These are phyloP conservation scores for Drosophila barbarae DNA, from an alignment of 2,888 invertebrate genomes.

Conservation along the genomic window DNA sequence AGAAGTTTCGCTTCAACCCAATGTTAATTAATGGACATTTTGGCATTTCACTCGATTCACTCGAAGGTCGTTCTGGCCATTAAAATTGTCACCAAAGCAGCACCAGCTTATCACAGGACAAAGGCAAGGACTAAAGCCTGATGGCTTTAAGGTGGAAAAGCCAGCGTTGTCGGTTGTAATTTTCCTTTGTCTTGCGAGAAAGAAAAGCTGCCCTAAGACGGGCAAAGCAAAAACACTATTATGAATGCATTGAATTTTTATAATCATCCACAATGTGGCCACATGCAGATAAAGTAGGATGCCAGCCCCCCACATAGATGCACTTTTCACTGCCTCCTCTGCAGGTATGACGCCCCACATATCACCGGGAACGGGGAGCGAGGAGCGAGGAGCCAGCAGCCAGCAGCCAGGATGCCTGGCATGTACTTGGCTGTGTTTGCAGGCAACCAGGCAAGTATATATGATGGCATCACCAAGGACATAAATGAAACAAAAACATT, in stretches of 20 bases:
- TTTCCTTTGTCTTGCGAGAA: slow-evolving; percentile 4
- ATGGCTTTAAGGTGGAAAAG: slow-evolving; percentile 12
- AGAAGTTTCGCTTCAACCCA: slow-evolving; percentile 48
- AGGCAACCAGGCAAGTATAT: slow-evolving; percentile 12
- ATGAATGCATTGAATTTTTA: slow-evolving; percentile 61
- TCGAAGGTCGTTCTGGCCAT: slow-evolving; percentile 29
- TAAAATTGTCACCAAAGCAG: not conserved
- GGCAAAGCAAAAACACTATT: slow-evolving; percentile 36
- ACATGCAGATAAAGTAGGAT: slow-evolving; percentile 40
- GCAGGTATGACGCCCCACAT: slow-evolving; percentile 32
- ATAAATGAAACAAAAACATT: slow-evolving; percentile 68
- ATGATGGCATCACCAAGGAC: slow-evolving; percentile 48
- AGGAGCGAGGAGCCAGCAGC: not conserved
- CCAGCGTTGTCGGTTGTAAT: not conserved
- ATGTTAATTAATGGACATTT: slow-evolving; percentile 64
- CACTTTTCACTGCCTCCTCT: slow-evolving; percentile 22
- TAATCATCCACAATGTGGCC: slow-evolving; percentile 49
- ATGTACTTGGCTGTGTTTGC: slow-evolving; percentile 10
- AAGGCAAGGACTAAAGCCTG: not conserved
- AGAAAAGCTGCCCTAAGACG: slow-evolving; percentile 18
- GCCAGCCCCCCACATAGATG: slow-evolving; percentile 7
- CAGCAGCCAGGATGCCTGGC: not conserved
- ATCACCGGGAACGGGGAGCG: slow-evolving; percentile 13
- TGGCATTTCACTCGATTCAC: slow-evolving; percentile 31
- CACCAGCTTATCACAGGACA: not conserved